Evolutionary conservation across 2,888 invertebrate genomes (phyloP).

Genomic region (Cheilosia urbana): DNA sequence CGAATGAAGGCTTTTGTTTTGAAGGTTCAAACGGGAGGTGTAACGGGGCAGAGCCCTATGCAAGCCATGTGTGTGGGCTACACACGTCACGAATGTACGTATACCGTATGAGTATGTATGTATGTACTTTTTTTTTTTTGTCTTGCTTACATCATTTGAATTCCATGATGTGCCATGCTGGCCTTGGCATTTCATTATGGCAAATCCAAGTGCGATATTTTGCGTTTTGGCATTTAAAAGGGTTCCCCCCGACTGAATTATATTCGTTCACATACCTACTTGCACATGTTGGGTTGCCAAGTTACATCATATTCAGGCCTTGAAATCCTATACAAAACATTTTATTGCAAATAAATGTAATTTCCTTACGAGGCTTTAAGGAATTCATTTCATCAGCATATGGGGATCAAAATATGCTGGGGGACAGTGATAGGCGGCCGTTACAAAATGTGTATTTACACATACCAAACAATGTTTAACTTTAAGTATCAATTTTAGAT

Average conservation of each 20-base stretch:
- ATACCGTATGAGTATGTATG: conserved; percentile 22
- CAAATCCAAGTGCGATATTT: conserved; percentile 22
- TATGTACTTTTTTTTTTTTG: conserved; percentile 28
- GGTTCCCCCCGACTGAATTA: conserved; percentile 21
- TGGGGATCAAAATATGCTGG: too few relatives aligned
- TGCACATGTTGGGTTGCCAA: background rate
- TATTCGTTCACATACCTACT: background rate
- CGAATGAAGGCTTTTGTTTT: conserved; percentile 59
- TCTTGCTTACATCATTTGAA: conserved; percentile 5
- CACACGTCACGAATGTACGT: conserved; percentile 31
- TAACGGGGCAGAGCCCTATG: conserved; percentile 33
- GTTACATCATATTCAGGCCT: background rate
- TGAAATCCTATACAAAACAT: background rate
- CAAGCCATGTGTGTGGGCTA: conserved; percentile 53
- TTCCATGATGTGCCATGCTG: conserved; percentile 42
- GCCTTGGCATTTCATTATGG: conserved; percentile 35
- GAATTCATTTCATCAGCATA: too few relatives aligned
- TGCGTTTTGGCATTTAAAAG: conserved; percentile 56
- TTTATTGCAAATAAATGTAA: too few relatives aligned
- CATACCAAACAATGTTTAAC: too few relatives aligned
- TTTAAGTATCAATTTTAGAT: too few relatives aligned
- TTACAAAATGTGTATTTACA: too few relatives aligned
- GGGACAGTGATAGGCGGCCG: too few relatives aligned
- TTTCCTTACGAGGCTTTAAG: too few relatives aligned
- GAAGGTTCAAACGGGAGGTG: conserved; percentile 3